These are phyloP conservation scores for Enteromius trimaculatus DNA, from an alignment of 2,797 vertebrate genomes.

Conservation along the genomic window DNA sequence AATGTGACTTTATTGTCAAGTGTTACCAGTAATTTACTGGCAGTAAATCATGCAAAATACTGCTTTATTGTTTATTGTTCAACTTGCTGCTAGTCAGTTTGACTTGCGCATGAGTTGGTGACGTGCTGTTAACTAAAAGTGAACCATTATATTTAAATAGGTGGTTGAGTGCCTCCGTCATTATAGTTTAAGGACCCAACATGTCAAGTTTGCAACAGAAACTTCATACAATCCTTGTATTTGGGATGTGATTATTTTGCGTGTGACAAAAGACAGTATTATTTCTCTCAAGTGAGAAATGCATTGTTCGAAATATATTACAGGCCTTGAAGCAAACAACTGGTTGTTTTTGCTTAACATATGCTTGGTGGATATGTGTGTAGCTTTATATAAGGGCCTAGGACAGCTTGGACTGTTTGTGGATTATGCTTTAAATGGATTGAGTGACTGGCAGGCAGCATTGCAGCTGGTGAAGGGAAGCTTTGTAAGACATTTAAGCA, in stretches of 20 bases:
- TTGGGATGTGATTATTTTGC: background rate
- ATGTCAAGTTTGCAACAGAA: background rate
- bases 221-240: background rate
- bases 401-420: constrained; percentile 42
- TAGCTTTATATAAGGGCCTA: constrained; percentile 13
- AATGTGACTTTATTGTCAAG: background rate
- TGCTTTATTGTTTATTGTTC: background rate
- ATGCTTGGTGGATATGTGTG: constrained; percentile 17
- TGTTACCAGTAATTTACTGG: background rate
- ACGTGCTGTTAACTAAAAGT: background rate
- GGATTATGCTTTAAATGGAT: constrained; percentile 55
- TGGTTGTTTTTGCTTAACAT: constrained; percentile 14
- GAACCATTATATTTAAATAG: background rate
- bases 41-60: constrained; percentile 11
- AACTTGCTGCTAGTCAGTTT: background rate
- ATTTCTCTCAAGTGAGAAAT: background rate
- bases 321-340: background rate
- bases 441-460: constrained; percentile 39
- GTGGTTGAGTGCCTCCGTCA: background rate
- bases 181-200: background rate
- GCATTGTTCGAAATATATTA: background rate
- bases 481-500: constrained; percentile 17
- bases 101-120: background rate
- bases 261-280: background rate
- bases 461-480: constrained; percentile 38